Evolutionary conservation across 2,888 invertebrate genomes (phyloP).

Genomic region (Andricus quercusramuli): DNA sequence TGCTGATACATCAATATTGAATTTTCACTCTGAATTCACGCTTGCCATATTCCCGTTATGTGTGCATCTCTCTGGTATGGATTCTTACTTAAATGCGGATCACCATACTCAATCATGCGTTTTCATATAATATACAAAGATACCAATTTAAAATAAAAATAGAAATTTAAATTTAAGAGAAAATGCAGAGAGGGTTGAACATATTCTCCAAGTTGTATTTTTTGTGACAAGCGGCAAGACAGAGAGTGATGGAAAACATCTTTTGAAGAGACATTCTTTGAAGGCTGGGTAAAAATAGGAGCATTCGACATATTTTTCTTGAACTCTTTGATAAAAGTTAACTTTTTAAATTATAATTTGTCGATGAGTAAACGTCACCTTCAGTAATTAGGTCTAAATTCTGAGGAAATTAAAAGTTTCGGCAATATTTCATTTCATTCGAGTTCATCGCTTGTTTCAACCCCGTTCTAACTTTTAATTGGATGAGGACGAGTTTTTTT

Average conservation of each 20-base stretch:
- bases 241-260: not conserved
- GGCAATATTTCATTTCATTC: conserved; percentile 6
- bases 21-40: conserved; percentile 34
- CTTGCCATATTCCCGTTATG: not conserved
- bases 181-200: not conserved
- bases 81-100: not conserved
- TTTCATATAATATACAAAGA: not conserved
- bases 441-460: conserved; percentile 21
- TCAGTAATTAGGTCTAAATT: not conserved
- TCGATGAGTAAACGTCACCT: not conserved
- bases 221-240: not conserved
- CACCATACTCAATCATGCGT: not conserved
- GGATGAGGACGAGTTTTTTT: conserved; percentile 12
- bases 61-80: not conserved
- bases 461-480: conserved; percentile 26
- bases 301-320: not conserved
- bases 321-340: not conserved
- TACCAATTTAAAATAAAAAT: not conserved
- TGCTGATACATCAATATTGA: conserved; percentile 23
- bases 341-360: not conserved
- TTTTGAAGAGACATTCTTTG: not conserved
- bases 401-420: conserved; percentile 3
- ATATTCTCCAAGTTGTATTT: not conserved
- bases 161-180: not conserved
- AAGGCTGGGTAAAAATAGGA: not conserved